Evolutionary conservation across 2,888 invertebrate genomes (phyloP).

Genomic region (Callyntrura sp.): DNA sequence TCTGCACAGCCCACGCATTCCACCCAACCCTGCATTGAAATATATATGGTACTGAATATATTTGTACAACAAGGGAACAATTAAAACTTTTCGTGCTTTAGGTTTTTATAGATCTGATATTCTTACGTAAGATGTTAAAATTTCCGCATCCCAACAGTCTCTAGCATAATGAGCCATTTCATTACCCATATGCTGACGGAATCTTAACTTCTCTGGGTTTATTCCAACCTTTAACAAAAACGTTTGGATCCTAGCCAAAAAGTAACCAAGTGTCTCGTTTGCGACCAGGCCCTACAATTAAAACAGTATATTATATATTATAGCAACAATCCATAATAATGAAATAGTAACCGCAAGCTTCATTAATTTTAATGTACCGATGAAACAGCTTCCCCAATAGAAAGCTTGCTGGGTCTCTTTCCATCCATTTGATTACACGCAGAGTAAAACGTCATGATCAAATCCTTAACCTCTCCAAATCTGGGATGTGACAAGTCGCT

Average conservation of each 20-base stretch:
- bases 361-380: conserved; percentile 86
- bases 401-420: conserved; percentile 91
- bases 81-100: conserved; percentile 83
- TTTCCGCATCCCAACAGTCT: conserved; percentile 99
- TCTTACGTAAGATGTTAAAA: conserved; percentile 96
- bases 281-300: conserved; percentile 92
- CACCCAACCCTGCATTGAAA: conserved; percentile 98
- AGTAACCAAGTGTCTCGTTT: conserved; percentile 99
- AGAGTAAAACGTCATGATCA: conserved; percentile 94
- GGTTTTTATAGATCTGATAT: too few species aligned
- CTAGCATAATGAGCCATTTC: conserved; percentile 99
- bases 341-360: background rate
- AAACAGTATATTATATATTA: too few species aligned
- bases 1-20: conserved; percentile 99
- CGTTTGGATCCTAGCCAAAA: conserved; percentile 97
- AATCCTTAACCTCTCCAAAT: conserved; percentile 92
- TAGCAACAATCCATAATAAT: conserved; percentile 6
- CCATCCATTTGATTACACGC: conserved; percentile 99
- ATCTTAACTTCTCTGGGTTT: conserved; percentile 93
- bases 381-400: conserved; percentile 95
- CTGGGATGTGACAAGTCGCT: conserved; percentile 94
- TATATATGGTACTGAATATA: too few species aligned
- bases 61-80: conserved; percentile 22
- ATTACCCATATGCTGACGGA: conserved; percentile 99
- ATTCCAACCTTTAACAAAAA: conserved; percentile 96